Evolutionary conservation across 2,888 invertebrate genomes (phyloP), one percentile per base, ranked within the genome.

Genomic region (Athetis lepigone): DNA sequence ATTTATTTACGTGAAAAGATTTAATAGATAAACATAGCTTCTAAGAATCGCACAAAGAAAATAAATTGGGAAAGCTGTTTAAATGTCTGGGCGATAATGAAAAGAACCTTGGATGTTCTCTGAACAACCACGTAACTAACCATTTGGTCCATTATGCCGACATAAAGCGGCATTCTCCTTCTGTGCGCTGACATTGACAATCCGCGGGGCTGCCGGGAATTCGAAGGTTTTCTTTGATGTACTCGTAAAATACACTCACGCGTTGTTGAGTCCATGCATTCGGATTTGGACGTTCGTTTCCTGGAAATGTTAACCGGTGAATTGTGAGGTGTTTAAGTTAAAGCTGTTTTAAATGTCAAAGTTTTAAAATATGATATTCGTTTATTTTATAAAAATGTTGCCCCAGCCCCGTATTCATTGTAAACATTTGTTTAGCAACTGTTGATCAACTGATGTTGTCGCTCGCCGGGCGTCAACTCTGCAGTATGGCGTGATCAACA

Each of bases 91-190:
- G 21, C 4, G 9, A 16, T 51, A 61, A 62, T 64, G 59, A 63
- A 49, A 63, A 57, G 25, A 47, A 19, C 59, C 54, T 70, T 77
- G 49, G 49, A 50, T 63, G 54, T 36, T 54, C 18, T 21, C 25
- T 18, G 39, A 49, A 69, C 59, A 52, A 29, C 42, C 55, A 25
- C 9, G 33, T 63, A 57, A 52, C 47, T 57, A 68, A 61, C 55
- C 67, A 63, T 78, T 65, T 72, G 63, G 70, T 81, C 68, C 72
- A 81, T 74, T 81, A 79, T 46, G 45, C 40, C 43, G 18, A 71
- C 49, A 67, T 65, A 65, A 77, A 76, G 55, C 33, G 47, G 33
- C 39, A 63, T 71, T 71, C n/a, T 64, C 59, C 55, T 61, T 27
- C 68, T 58, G 47, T 54, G 63, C 23, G 49, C 23, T 72, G 77